Percentiles rank a stretch among this genome's conserved stretches.
Evolutionary conservation across 2,113 vertebrate species (phyloP).

Genomic region (Mustela lutreola): DNA sequence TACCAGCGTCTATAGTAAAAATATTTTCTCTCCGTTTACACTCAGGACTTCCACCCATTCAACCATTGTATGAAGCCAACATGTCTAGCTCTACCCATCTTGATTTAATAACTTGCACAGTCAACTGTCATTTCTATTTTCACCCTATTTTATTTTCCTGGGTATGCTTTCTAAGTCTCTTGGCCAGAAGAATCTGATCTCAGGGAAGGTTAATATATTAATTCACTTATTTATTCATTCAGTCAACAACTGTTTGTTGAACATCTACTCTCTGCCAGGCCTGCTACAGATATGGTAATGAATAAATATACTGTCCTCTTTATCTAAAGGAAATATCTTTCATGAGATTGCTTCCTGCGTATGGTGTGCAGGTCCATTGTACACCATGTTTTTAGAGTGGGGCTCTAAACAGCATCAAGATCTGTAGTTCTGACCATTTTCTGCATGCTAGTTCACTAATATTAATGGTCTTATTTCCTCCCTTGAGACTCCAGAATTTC

Average conservation of each 20-base stretch:
- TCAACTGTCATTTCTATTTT: neutral
- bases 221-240: neutral
- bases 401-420: neutral
- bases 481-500: neutral
- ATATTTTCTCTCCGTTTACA: neutral
- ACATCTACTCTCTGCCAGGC: neutral
- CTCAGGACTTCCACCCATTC: neutral
- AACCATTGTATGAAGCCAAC: neutral
- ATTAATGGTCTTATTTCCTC: neutral
- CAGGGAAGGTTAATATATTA: neutral
- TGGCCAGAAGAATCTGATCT: conserved; percentile 25
- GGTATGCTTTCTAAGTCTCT: conserved; percentile 1
- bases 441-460: neutral
- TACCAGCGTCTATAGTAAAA: neutral
- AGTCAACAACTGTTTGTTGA: conserved; percentile 39
- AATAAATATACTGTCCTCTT: neutral
- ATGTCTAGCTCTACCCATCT: neutral
- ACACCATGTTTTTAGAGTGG: neutral
- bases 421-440: neutral
- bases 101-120: neutral
- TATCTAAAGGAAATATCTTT: neutral
- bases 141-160: neutral
- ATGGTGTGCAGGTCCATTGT: neutral
- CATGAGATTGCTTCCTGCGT: neutral
- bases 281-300: neutral